Evolutionary conservation across 2,797 vertebrate genomes (phyloP), one percentile per base, ranked within the genome.

Genomic region (Tadarida brasiliensis): DNA sequence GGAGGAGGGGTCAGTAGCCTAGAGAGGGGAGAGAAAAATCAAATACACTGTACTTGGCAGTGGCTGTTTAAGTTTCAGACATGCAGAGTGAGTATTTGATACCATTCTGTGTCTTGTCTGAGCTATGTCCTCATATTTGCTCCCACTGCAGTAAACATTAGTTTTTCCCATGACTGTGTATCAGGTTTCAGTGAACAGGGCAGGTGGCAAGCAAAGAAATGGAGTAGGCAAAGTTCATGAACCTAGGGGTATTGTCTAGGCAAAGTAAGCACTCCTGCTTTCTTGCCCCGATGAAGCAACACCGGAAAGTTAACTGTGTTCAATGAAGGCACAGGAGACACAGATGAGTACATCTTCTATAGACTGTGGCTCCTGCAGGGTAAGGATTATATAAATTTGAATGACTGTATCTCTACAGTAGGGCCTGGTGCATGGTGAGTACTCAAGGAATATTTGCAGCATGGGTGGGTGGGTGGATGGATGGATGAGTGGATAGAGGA

Each of bases 131-230:
- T 89, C 26, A 47, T 85, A 83, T 51, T 63, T 91, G 68, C 78
- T 84, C 30, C 56, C 22, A 49, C 19, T 54, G 10, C 22, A 47
- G 14, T 87, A 35, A 85, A 94, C 10, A 84, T 56, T 61, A 14
- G 20, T 95, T 91, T 92, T 94, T 63, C n/a, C 96, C 76, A 71
- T 59, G n/a, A 92, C 33, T 26, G 35, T 70, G 30, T 76, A 49
- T 56, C 28, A 71, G 30, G 49, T 70, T 90, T 91, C 90, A 57
- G n/a, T 30, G 88, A 35, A 77, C 24, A 56, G 15, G 6, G n/a
- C 28, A 26, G 56, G 39, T 93, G 33, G 44, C 51, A 76, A 80
- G 35, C 30, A n/a, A 77, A 94, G 54, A 76, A 94, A 56, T 5
- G 26, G 30, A 49, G 22, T 8, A 57, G 20, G 24, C 30, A 15